These are phyloP conservation scores for Macaca fascicularis DNA, from an alignment of 2,113 vertebrate genomes.

Conservation along the genomic window T2T-MFA8v1.1 NC_088378.1:79604501-79605000, in stretches of 20 bases:
- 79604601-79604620: background rate
- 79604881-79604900: fast-evolving
- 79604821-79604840: background rate
- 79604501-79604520: background rate
- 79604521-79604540: background rate
- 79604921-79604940: background rate
- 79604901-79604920: background rate
- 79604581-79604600: background rate
- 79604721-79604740: background rate
- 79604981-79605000: background rate
- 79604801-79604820: too few relatives aligned
- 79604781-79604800: too few relatives aligned
- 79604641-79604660: background rate
- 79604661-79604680: background rate
- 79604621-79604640: background rate
- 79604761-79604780: background rate
- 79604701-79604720: background rate
- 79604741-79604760: background rate
- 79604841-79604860: background rate
- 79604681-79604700: background rate
- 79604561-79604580: background rate
- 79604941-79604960: background rate
- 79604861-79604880: background rate
- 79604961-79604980: background rate
- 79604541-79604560: background rate